A percentile compares a stretch with the other conserved stretches of the same genome.
Evolutionary conservation across 2,797 vertebrate genomes (phyloP).

Genomic region (Eulemur mongoz): DNA sequence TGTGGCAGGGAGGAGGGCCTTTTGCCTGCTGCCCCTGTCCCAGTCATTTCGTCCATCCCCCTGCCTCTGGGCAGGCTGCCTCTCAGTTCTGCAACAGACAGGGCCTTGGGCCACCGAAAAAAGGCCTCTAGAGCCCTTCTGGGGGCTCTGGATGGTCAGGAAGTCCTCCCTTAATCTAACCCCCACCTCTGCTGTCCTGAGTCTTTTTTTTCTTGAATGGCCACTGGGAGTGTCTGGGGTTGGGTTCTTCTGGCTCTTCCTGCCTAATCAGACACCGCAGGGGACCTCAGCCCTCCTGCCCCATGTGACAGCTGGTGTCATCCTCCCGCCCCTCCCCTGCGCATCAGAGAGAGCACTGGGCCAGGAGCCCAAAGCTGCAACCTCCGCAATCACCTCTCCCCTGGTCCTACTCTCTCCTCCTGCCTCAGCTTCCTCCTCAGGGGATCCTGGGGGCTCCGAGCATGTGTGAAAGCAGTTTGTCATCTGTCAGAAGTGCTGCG

Average conservation of each 20-base stretch:
- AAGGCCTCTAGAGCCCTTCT: neutral
- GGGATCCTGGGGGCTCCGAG: neutral
- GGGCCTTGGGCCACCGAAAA: neutral
- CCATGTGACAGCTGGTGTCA: neutral
- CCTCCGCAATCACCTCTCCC: neutral
- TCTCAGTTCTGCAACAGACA: neutral
- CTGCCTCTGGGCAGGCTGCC: neutral
- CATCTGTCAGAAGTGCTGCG: neutral
- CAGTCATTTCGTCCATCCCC: neutral
- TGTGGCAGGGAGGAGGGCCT: neutral
- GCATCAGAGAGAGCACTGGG: neutral
- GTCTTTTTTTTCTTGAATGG: neutral
- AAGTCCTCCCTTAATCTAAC: neutral
- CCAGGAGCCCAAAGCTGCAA: neutral
- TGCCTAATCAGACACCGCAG: neutral
- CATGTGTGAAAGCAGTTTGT: neutral
- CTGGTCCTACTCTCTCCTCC: neutral
- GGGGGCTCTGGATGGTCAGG: neutral
- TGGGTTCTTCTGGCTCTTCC: neutral
- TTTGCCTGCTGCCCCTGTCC: neutral
- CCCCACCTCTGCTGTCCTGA: neutral
- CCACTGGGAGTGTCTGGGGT: neutral
- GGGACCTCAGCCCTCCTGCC: neutral
- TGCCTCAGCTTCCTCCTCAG: accelerated
- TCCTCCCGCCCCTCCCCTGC: neutral